Evolutionary conservation across 2,113 vertebrate genomes (phyloP).

Genomic region (Prunella fulvescens): DNA sequence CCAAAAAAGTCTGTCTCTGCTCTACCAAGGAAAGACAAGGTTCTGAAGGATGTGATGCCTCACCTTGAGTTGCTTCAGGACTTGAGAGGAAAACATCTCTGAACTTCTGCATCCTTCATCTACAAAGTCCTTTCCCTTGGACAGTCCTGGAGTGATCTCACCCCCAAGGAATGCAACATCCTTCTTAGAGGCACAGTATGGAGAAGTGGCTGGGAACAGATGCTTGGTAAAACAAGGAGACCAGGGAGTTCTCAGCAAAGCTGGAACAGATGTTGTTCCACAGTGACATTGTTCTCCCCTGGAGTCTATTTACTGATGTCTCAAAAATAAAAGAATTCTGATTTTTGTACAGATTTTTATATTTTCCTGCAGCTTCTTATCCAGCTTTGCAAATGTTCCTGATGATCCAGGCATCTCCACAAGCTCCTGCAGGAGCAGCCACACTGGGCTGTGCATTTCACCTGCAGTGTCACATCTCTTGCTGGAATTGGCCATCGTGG

Average conservation of each 20-base stretch:
- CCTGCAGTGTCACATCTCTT: neutral
- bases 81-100: neutral
- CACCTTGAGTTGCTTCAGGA: neutral
- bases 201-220: neutral
- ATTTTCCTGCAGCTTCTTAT: neutral
- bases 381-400: neutral
- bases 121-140: neutral
- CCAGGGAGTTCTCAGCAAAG: neutral
- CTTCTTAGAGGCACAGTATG: neutral
- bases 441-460: neutral
- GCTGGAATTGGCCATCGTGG: neutral
- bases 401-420: neutral
- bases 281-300: neutral
- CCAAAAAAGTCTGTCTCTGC: neutral
- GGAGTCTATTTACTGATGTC: neutral
- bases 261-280: neutral
- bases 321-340: neutral
- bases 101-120: neutral
- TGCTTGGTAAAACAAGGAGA: neutral
- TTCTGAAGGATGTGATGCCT: neutral
- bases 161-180: neutral
- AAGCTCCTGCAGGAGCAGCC: neutral
- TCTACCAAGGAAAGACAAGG: neutral
- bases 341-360: neutral
- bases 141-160: neutral